Conservation (phyloP, 2,888 invertebrate genomes). For the Rhaphigaster nebulosa region DNA sequence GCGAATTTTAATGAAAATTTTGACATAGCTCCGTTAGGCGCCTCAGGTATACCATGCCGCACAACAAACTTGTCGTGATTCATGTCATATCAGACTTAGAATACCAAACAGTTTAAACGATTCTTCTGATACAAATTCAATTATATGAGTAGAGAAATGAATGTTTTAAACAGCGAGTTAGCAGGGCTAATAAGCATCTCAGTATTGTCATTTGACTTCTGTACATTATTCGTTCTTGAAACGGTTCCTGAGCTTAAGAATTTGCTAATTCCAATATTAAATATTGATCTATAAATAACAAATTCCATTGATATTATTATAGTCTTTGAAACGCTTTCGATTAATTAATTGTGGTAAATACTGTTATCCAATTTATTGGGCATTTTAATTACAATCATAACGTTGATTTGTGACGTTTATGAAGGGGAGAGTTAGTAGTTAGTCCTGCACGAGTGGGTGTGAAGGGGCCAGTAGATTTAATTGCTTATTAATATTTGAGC, state of each 20-base stretch:
- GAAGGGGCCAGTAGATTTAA: neutral
- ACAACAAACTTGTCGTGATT: neutral
- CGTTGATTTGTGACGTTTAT: neutral
- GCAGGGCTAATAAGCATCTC: too few relatives aligned
- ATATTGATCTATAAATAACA: too few relatives aligned
- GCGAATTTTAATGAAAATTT: too few relatives aligned
- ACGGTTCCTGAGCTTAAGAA: too few relatives aligned
- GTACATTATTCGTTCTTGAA: too few relatives aligned
- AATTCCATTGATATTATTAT: too few relatives aligned
- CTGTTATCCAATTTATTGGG: neutral
- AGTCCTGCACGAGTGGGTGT: neutral
- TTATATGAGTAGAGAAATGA: neutral
- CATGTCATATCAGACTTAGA: neutral
- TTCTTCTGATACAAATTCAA: too few relatives aligned
- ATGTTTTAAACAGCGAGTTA: too few relatives aligned
- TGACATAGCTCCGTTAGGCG: neutral
- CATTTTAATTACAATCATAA: neutral
- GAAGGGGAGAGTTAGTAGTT: neutral
- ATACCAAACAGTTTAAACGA: neutral
- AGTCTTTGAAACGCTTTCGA: neutral
- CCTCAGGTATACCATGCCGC: neutral
- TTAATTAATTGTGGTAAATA: neutral
- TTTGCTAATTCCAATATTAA: neutral
- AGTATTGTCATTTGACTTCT: too few relatives aligned
- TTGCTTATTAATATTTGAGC: slow-evolving; percentile 5